Conservation (phyloP, 1,140 invertebrate genomes). For the Gonatopus flavifemur region DNA sequence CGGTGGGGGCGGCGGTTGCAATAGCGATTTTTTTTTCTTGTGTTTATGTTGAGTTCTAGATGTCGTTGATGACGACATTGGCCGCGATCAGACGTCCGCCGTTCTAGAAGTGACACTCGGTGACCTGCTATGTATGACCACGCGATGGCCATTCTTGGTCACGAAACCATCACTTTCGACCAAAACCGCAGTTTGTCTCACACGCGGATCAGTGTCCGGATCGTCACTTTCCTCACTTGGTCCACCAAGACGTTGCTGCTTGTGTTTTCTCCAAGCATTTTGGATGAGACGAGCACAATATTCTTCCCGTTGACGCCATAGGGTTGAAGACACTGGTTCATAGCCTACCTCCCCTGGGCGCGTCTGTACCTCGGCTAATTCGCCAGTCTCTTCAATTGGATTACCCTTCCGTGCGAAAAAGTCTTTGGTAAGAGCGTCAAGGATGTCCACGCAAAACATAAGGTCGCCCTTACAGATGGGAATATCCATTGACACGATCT, state of each 20-base stretch:
- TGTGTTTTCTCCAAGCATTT: conserved; percentile 88
- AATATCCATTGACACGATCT: conserved; percentile 98
- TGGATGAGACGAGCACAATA: conserved; percentile 95
- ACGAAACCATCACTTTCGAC: conserved; percentile 79
- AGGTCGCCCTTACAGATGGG: conserved; percentile 95
- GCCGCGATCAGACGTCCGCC: conserved; percentile 77
- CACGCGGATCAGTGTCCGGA: conserved; percentile 48
- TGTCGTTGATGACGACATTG: conserved; percentile 59
- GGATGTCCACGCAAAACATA: conserved; percentile 96
- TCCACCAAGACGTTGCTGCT: conserved; percentile 65
- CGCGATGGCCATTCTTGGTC: conserved; percentile 83
- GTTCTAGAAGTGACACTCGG: conserved; percentile 77
- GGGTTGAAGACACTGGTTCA: conserved; percentile 88
- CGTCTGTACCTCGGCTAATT: conserved; percentile 74
- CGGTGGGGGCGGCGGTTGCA: conserved; percentile 7
- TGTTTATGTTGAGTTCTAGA: background rate
- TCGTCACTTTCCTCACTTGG: conserved; percentile 57
- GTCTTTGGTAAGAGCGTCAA: conserved; percentile 93
- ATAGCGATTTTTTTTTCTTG: background rate
- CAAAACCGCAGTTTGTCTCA: conserved; percentile 75
- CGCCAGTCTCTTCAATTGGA: conserved; percentile 85
- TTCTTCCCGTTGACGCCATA: conserved; percentile 93
- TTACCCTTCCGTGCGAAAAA: conserved; percentile 95
- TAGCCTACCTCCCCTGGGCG: conserved; percentile 84
- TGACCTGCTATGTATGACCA: conserved; percentile 84